These are phyloP conservation scores for Acleris laterana DNA, from an alignment of 2,888 invertebrate genomes.

Conservation along the genomic window DNA sequence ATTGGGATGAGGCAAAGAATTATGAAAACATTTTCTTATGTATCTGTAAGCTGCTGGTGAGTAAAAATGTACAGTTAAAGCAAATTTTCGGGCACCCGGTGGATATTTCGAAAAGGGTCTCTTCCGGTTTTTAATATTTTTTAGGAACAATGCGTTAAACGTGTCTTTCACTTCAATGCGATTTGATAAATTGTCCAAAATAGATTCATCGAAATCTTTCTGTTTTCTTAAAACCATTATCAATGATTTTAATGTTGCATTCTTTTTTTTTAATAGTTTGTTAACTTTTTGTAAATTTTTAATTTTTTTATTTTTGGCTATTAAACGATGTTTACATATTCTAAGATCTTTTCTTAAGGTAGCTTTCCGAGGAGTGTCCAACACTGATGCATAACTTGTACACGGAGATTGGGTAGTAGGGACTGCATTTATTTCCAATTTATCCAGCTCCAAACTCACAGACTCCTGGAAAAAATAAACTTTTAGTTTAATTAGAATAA, in stretches of 20 bases:
- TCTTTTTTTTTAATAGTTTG: conserved; percentile 18
- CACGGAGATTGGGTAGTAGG: not conserved
- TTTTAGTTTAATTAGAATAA: too few species aligned
- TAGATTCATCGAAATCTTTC: not conserved
- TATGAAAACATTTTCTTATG: conserved; percentile 17
- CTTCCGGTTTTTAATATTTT: conserved; percentile 21
- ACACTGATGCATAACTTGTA: conserved; percentile 1
- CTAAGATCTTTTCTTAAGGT: conserved; percentile 1
- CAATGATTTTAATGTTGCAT: conserved; percentile 1
- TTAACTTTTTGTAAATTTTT: conserved; percentile 15
- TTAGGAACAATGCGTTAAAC: conserved; percentile 20
- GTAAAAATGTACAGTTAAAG: conserved; percentile 37
- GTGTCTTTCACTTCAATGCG: conserved; percentile 17
- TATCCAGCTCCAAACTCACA: too few species aligned
- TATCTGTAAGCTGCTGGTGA: conserved; percentile 31
- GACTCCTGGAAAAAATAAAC: too few species aligned
- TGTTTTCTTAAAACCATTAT: not conserved
- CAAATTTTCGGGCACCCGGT: conserved; percentile 37
- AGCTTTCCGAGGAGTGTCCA: conserved; percentile 8
- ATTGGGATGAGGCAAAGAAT: conserved; percentile 30
- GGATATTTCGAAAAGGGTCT: conserved; percentile 36
- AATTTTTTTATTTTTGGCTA: conserved; percentile 8
- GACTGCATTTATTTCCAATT: too few species aligned
- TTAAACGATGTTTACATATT: not conserved
- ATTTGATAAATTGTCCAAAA: not conserved